phyloP scores from a whole-genome alignment of 2,888 invertebrate species.

The Tachina grossa region DNA sequence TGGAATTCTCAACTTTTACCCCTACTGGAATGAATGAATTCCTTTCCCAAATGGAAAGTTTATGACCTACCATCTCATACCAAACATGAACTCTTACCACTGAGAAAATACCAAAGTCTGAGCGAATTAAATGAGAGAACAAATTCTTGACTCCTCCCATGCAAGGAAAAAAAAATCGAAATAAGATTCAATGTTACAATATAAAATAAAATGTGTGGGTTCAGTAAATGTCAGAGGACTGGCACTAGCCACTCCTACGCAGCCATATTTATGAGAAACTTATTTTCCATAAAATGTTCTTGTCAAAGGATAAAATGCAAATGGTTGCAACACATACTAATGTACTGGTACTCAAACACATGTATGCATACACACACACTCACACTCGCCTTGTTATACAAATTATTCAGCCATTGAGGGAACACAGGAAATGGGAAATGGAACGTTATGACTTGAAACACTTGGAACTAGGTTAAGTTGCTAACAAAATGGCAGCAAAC shows the following conservation, averaged over 20 bases:
- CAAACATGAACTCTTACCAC: background rate
- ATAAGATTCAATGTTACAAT: background rate
- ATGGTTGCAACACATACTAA: constrained; percentile 52
- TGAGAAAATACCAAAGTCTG: background rate
- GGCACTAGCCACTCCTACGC: constrained; percentile 81
- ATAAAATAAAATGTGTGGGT: constrained; percentile 36
- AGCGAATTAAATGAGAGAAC: constrained; percentile 21
- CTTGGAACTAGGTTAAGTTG: constrained; percentile 64
- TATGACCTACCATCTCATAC: constrained; percentile 4
- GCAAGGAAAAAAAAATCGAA: background rate
- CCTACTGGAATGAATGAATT: constrained; percentile 23
- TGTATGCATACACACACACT: background rate
- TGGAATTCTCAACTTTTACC: constrained; percentile 20
- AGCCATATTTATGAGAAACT: constrained; percentile 81
- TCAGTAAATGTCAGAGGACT: constrained; percentile 35
- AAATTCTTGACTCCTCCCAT: constrained; percentile 51
- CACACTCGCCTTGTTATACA: background rate
- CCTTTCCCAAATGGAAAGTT: constrained; percentile 2
- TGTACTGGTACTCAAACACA: background rate
- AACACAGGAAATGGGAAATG: constrained; percentile 22
- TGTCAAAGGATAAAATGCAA: constrained; percentile 69
- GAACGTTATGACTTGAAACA: constrained; percentile 39
- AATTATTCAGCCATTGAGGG: constrained; percentile 48
- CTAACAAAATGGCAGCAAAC: constrained; percentile 63
- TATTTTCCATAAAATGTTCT: constrained; percentile 3